Conservation (phyloP, 2,888 invertebrate species). For the Xestobium rufovillosum region DNA sequence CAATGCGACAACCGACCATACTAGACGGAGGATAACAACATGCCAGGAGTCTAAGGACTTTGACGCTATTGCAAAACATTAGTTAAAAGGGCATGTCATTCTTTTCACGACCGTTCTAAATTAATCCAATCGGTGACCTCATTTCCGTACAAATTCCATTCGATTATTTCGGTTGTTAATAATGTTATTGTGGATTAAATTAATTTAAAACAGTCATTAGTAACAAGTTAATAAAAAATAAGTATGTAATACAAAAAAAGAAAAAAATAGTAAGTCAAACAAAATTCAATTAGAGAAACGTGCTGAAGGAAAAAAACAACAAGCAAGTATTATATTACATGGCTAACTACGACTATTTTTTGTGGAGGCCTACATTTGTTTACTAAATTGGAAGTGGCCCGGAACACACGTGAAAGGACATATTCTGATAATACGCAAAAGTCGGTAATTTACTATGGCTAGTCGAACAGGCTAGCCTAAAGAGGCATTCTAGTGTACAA, state of each 20-base stretch:
- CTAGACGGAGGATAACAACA: constrained; percentile 40
- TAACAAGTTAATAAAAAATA: constrained; percentile 14
- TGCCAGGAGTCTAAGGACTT: constrained; percentile 42
- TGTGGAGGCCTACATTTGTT: too few relatives aligned
- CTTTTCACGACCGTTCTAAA: too few relatives aligned
- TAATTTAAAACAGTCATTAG: constrained; percentile 26
- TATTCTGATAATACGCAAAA: too few relatives aligned
- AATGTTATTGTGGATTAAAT: constrained; percentile 24
- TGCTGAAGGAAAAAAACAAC: constrained; percentile 8
- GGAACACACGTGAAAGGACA: too few relatives aligned
- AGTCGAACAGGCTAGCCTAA: too few relatives aligned
- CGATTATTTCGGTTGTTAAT: background rate
- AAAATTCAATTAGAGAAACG: constrained; percentile 17
- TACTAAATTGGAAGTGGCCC: too few relatives aligned
- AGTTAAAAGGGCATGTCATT: constrained; percentile 23
- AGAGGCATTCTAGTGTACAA: too few relatives aligned
- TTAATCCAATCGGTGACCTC: background rate
- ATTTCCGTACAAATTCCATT: too few relatives aligned
- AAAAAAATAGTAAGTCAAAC: too few relatives aligned
- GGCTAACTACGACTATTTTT: too few relatives aligned
- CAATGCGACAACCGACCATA: constrained; percentile 44
- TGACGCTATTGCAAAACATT: constrained; percentile 36
- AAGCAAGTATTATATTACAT: too few relatives aligned
- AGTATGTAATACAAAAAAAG: constrained; percentile 3
- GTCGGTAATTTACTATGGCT: too few relatives aligned